phyloP scores from a whole-genome alignment of 2,888 invertebrate genomes.

The Tortricodes alternella region DNA sequence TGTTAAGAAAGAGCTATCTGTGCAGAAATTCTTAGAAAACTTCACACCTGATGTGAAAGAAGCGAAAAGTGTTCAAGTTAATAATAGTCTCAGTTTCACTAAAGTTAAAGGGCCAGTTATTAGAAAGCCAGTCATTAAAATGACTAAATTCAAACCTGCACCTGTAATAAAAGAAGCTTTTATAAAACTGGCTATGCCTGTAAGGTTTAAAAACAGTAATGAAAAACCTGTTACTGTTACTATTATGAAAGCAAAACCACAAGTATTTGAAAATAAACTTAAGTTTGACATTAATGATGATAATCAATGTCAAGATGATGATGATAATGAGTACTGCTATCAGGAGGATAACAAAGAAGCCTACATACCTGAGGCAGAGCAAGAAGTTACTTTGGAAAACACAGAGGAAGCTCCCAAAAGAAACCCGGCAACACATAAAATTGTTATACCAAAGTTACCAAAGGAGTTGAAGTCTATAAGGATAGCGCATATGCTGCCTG shows the following conservation, averaged over 20 bases:
- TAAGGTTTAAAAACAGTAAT: slow-evolving; percentile 45
- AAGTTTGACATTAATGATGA: slow-evolving; percentile 16
- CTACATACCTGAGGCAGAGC: slow-evolving; percentile 64
- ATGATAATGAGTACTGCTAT: slow-evolving; percentile 23
- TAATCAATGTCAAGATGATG: neutral
- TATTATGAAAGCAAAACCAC: slow-evolving; percentile 45
- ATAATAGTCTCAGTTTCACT: slow-evolving; percentile 43
- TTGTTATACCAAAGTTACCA: slow-evolving; percentile 54
- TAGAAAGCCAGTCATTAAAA: slow-evolving; percentile 47
- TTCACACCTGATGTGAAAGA: slow-evolving; percentile 58
- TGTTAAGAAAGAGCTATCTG: slow-evolving; percentile 49
- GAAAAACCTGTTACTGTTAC: slow-evolving; percentile 44
- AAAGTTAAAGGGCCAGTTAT: slow-evolving; percentile 24
- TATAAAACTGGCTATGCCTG: slow-evolving; percentile 52
- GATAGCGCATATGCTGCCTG: slow-evolving; percentile 59
- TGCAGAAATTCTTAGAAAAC: slow-evolving; percentile 65
- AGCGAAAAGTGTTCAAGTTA: slow-evolving; percentile 26
- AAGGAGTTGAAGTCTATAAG: slow-evolving; percentile 47
- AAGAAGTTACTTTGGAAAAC: slow-evolving; percentile 61
- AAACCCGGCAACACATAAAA: slow-evolving; percentile 40
- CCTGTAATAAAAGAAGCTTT: neutral
- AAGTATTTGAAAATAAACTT: slow-evolving; percentile 20
- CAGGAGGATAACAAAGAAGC: slow-evolving; percentile 35
- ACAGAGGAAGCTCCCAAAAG: slow-evolving; percentile 43
- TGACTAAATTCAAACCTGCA: slow-evolving; percentile 50